Evolutionary conservation across 2,113 vertebrate species (phyloP), one percentile per base, ranked within the genome.

Genomic region (Sylvia atricapilla): DNA sequence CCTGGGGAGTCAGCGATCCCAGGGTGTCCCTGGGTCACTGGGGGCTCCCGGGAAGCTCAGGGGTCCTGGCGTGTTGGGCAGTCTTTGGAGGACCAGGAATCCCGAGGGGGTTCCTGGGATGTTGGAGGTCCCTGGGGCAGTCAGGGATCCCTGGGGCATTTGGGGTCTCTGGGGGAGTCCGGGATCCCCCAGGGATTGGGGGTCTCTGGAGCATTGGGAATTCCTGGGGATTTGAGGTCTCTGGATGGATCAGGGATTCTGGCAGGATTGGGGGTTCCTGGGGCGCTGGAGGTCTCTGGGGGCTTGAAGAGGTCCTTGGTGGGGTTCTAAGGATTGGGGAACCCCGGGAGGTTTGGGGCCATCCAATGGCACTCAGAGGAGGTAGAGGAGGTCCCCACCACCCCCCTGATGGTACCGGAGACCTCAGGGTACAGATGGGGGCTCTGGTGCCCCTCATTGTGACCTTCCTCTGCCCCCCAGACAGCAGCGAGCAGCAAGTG

Each of bases 401-500:
- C 11, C 6, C 30, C 49, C 1, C 2, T 3, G 13, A 10, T 13
- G 56, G 18, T 21, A 2, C 69, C 37, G 56, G 28, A 21, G 33
- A 11, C 19, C 21, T 82, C 3, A 6, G 70, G 41, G 66, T 28
- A 35, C 41, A 23, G 8, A 17, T 9, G 52, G 16, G 19, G 18
- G 8, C 7, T 20, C 28, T 24, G 86, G 21, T n/a, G 22, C 12
- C 12, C 31, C 52, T 4, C 41, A 11, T 4, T 4, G 31, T 62
- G 30, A 50, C 18, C 9, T 12, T 17, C 20, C 6, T 66, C 13
- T 44, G n/a, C 16, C 46, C 43, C 64, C 7, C 79, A 91, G 93
- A 94, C 68, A 94, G 62, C 88, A 88, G 84, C n/a, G 93, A 94
- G 89, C 79, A 91, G 62, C 89, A 9, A 46, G 93, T 94, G 14